phyloP scores from a whole-genome alignment of 2,888 invertebrate genomes.

The Caenorhabditis uteleia region DNA sequence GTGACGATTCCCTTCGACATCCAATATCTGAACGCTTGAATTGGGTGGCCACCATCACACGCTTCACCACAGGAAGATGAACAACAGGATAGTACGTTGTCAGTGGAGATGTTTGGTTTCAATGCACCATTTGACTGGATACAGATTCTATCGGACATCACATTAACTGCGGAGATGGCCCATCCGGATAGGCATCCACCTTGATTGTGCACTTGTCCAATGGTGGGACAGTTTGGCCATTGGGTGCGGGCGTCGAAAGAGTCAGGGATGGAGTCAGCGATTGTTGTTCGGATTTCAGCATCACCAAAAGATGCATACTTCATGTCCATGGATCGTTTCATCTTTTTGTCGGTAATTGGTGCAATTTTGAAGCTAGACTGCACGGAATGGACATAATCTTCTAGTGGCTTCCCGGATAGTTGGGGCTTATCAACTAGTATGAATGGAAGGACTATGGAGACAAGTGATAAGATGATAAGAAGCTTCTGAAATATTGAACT shows the following conservation, averaged over 20 bases:
- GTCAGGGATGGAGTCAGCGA: no score
- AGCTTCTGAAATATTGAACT: no score
- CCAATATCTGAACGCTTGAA: not conserved
- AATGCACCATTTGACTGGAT: conserved; percentile 69
- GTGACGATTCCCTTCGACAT: conserved; percentile 79
- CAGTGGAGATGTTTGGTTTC: conserved; percentile 65
- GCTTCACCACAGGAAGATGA: conserved; percentile 70
- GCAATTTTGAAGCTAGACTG: no score
- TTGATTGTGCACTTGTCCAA: conserved; percentile 71
- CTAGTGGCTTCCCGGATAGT: no score
- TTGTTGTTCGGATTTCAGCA: no score
- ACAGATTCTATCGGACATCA: conserved; percentile 72
- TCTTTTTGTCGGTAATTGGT: no score
- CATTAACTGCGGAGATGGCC: conserved; percentile 74
- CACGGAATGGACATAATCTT: no score
- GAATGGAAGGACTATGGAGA: no score
- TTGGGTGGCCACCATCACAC: conserved; percentile 83
- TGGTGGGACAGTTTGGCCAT: conserved; percentile 32
- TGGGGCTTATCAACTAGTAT: no score
- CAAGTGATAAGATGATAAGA: no score
- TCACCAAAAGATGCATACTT: no score
- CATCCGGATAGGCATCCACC: conserved; percentile 79
- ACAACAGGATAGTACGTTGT: conserved; percentile 71
- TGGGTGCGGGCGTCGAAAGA: conserved; percentile 29
- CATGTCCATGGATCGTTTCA: no score